These are phyloP conservation scores for Liopterus haemorrhoidalis DNA, from an alignment of 2,888 invertebrate genomes.

Conservation along the genomic window DNA sequence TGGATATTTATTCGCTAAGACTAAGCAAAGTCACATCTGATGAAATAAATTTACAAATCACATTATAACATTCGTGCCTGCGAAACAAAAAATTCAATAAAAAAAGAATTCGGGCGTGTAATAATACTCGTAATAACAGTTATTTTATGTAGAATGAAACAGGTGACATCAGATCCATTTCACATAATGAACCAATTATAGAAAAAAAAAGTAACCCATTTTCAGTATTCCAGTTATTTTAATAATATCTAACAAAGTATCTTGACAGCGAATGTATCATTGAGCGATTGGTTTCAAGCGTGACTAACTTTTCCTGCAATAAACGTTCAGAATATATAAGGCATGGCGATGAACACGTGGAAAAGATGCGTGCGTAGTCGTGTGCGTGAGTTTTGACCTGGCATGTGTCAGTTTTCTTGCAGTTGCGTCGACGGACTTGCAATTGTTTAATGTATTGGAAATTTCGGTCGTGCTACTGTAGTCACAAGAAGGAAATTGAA, in stretches of 20 bases:
- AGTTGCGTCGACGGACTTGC: not conserved
- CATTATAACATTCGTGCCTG: too few species aligned
- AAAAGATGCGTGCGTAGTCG: slow-evolving; percentile 14
- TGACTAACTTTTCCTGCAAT: slow-evolving; percentile 14
- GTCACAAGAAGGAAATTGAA: slow-evolving; percentile 20
- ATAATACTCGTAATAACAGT: slow-evolving; percentile 19
- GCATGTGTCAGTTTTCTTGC: too few species aligned
- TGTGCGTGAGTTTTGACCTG: slow-evolving; percentile 15
- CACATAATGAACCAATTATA: slow-evolving; percentile 24
- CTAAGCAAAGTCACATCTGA: too few species aligned
- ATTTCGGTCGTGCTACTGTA: slow-evolving; percentile 3
- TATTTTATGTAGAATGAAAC: slow-evolving; percentile 14
- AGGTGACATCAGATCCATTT: slow-evolving; percentile 23
- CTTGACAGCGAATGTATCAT: not conserved
- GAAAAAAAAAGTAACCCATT: slow-evolving; percentile 18
- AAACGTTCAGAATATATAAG: slow-evolving; percentile 11
- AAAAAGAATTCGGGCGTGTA: slow-evolving; percentile 14
- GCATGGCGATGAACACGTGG: too few species aligned
- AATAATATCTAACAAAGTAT: not conserved
- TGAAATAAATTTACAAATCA: too few species aligned
- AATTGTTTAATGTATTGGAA: slow-evolving; percentile 19
- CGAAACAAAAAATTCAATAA: slow-evolving; percentile 16
- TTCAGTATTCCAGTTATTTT: slow-evolving; percentile 1
- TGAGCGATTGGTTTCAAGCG: slow-evolving; percentile 14
- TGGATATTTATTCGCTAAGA: too few species aligned